Evolutionary conservation across 2,113 vertebrate genomes (phyloP).

Genomic region (Galbula dea): DNA sequence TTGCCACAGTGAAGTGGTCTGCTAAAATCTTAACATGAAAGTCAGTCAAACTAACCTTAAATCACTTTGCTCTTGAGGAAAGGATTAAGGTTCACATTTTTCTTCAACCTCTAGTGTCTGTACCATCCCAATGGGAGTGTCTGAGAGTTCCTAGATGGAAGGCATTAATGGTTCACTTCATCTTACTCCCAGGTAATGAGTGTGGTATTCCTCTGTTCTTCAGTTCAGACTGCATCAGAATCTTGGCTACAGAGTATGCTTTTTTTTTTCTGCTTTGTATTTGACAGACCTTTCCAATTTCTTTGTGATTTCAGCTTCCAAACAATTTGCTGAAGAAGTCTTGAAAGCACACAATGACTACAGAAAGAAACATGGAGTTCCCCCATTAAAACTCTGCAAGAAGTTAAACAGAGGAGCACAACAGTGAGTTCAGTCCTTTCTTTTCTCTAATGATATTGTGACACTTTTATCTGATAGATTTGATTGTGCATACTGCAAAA

Average conservation of each 20-base stretch:
- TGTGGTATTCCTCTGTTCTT: neutral
- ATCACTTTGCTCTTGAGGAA: neutral
- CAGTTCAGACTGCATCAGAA: neutral
- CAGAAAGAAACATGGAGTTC: conserved; percentile 86
- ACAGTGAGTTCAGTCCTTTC: conserved; percentile 77
- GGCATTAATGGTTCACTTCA: neutral
- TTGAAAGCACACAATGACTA: conserved; percentile 90
- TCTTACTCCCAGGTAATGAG: neutral
- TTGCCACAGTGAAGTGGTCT: neutral
- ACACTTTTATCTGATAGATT: neutral
- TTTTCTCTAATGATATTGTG: neutral
- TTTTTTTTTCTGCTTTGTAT: neutral
- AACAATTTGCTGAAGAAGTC: conserved; percentile 87
- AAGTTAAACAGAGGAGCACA: conserved; percentile 87
- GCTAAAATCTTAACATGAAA: neutral
- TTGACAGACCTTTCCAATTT: neutral
- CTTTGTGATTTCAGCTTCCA: conserved; percentile 82
- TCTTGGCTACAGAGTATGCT: neutral
- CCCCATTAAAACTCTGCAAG: conserved; percentile 86
- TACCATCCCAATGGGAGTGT: neutral
- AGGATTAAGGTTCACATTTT: neutral
- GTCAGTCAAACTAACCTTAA: neutral
- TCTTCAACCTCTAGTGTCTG: neutral
- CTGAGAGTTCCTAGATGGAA: neutral
- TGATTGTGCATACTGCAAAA: neutral